Percentiles rank a stretch among this genome's conserved stretches.
These are phyloP conservation scores for Zaprionus nigranus DNA, from an alignment of 1,140 invertebrate genomes.

Conservation along the genomic window DNA sequence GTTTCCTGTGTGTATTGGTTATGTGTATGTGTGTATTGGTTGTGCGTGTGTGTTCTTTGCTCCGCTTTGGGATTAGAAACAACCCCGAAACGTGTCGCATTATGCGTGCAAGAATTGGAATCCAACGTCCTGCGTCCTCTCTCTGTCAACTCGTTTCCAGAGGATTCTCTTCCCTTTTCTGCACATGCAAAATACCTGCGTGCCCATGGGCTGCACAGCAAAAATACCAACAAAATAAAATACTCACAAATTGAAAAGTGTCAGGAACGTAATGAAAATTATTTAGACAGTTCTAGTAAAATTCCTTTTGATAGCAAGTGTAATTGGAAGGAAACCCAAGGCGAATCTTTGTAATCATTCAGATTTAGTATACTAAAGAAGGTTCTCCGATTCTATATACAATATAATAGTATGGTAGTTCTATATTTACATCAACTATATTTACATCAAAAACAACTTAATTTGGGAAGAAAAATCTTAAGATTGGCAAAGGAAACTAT, in stretches of 20 bases:
- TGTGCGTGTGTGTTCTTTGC: conserved; percentile 9
- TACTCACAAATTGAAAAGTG: conserved; percentile 8
- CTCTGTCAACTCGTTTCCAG: conserved; percentile 34
- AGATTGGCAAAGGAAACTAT: too few species aligned
- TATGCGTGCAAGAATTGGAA: conserved; percentile 58
- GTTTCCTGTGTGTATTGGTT: background rate
- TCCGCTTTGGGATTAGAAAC: conserved; percentile 77
- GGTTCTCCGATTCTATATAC: too few species aligned
- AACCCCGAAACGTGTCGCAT: conserved; percentile 78
- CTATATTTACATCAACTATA: too few species aligned
- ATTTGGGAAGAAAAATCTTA: too few species aligned
- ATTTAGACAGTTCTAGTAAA: background rate
- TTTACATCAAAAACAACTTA: too few species aligned
- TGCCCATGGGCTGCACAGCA: conserved; percentile 13
- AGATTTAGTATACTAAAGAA: too few species aligned
- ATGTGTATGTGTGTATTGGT: conserved; percentile 12
- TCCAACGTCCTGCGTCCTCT: conserved; percentile 24
- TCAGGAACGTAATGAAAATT: conserved; percentile 7
- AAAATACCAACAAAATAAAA: conserved; percentile 18
- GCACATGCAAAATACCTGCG: conserved; percentile 68
- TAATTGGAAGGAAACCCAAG: too few species aligned
- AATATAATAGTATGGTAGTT: too few species aligned
- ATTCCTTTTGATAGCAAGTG: too few species aligned
- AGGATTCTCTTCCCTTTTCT: conserved; percentile 27
- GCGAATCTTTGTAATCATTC: too few species aligned